Percentiles rank a stretch among this genome's conserved stretches.
phyloP scores from a whole-genome alignment of 2,797 vertebrate genomes.

The Danio jaintianensis region DNA sequence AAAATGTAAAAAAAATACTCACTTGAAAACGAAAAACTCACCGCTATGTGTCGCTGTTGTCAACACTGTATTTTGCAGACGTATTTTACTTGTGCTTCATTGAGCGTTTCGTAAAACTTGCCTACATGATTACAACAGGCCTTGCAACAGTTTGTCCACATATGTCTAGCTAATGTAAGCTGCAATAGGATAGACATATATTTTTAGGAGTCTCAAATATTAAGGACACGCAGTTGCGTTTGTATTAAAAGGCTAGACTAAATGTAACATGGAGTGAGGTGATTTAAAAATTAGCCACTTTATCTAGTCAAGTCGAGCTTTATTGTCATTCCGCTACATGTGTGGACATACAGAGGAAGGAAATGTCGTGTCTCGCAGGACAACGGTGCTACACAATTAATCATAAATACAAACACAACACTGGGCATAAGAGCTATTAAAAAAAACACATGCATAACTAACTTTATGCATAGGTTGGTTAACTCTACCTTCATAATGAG shows the following conservation, averaged over 20 bases:
- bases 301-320: too few species aligned
- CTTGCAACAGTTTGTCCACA: background rate
- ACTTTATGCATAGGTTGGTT: too few species aligned
- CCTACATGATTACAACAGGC: background rate
- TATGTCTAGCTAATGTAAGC: background rate
- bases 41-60: constrained; percentile 39
- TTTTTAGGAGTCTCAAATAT: background rate
- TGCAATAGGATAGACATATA: background rate
- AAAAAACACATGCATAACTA: too few species aligned
- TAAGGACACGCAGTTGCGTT: background rate
- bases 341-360: too few species aligned
- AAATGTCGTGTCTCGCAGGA: too few species aligned
- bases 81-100: background rate
- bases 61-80: background rate
- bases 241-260: background rate
- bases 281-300: background rate
- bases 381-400: too few species aligned
- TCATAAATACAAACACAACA: too few species aligned
- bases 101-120: background rate
- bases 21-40: background rate
- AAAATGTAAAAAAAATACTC: too few species aligned
- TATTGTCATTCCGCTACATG: too few species aligned
- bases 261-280: background rate
- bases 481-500: background rate
- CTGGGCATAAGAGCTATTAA: too few species aligned